A percentile compares a stretch with the other conserved stretches of the same genome.
These are phyloP conservation scores for Melolontha melolontha DNA, from an alignment of 2,888 invertebrate species.

Conservation along the genomic window DNA sequence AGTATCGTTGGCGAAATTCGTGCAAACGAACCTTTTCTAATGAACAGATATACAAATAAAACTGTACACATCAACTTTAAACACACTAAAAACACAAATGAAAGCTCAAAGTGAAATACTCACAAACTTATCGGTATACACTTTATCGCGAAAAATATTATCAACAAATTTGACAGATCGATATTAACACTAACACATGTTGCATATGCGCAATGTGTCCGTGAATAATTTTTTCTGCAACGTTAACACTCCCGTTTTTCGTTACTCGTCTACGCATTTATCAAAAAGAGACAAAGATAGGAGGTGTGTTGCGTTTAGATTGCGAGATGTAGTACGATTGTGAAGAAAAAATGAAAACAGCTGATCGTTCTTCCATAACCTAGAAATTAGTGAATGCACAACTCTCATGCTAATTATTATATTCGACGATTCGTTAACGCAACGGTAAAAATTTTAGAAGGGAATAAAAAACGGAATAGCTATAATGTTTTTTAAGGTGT, in stretches of 20 bases:
- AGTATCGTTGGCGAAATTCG: slow-evolving; percentile 45
- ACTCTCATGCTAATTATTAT: slow-evolving; percentile 15
- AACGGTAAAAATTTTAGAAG: slow-evolving; percentile 6
- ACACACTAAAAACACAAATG: slow-evolving; percentile 8
- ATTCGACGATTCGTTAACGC: slow-evolving; percentile 19
- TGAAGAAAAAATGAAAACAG: slow-evolving; percentile 30
- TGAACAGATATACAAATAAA: slow-evolving; percentile 44
- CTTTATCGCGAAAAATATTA: slow-evolving; percentile 37
- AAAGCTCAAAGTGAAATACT: neutral
- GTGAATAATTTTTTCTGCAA: slow-evolving; percentile 26
- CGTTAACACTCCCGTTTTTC: slow-evolving; percentile 17
- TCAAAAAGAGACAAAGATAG: slow-evolving; percentile 16
- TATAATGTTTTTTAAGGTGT: slow-evolving; percentile 58
- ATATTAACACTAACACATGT: slow-evolving; percentile 51
- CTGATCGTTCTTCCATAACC: slow-evolving; percentile 35
- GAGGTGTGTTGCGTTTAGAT: slow-evolving; percentile 3
- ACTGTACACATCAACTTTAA: neutral
- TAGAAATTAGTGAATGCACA: slow-evolving; percentile 17
- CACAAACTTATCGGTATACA: slow-evolving; percentile 17
- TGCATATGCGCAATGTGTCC: slow-evolving; percentile 48
- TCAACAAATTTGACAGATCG: slow-evolving; percentile 47
- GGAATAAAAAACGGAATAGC: neutral
- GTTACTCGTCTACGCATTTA: slow-evolving; percentile 7
- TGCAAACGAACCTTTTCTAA: slow-evolving; percentile 44
- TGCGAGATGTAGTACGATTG: slow-evolving; percentile 4